Evolutionary conservation across 2,888 invertebrate species (phyloP), one percentile per base, ranked within the genome.

Genomic region (Teleiodes luculella): DNA sequence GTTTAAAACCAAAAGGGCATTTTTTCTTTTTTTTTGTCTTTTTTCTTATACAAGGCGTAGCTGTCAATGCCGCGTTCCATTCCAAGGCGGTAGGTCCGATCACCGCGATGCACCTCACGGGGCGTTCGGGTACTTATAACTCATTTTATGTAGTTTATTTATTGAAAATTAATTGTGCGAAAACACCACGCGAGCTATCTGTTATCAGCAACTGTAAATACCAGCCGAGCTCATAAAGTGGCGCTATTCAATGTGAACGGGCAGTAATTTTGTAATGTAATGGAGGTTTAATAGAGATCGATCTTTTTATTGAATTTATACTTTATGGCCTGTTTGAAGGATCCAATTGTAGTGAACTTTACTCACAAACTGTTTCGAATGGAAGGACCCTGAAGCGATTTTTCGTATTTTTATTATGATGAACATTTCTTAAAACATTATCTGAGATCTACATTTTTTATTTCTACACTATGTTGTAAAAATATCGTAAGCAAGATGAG

Each of bases 101-200:
- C 58, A 55, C n/a, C 63, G 71, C 67, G 76, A 76, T 77, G 43
- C 65, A 67, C 75, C 69, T 70, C 74, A 68, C 75, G 72, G 73
- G 74, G 74, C 72, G 76, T 64, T 52, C 60, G 61, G 58, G 66
- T 64, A 63, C 67, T 70, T 67, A 65, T 72, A 74, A 72, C 70
- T 81, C 76, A 72, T 74, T 72, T 69, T 72, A 69, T 73, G 72
- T 74, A 68, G 71, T 76, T n/a, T 72, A 74, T 80, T 83, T 80
- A 83, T 83, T 83, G 78, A 76, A 80, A 81, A 78, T 80, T 80
- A 83, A 82, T 77, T 76, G 80, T 76, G 81, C 76, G 76, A 80
- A 80, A 78, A 78, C 68, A 67, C 64, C 58, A 62, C 61, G 49
- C 57, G 67, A 64, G 63, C 64, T 75, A 68, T 72, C 68, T 62